Evolutionary conservation across 2,888 invertebrate genomes (phyloP).

Genomic region (Pyrocoelia pectoralis): DNA sequence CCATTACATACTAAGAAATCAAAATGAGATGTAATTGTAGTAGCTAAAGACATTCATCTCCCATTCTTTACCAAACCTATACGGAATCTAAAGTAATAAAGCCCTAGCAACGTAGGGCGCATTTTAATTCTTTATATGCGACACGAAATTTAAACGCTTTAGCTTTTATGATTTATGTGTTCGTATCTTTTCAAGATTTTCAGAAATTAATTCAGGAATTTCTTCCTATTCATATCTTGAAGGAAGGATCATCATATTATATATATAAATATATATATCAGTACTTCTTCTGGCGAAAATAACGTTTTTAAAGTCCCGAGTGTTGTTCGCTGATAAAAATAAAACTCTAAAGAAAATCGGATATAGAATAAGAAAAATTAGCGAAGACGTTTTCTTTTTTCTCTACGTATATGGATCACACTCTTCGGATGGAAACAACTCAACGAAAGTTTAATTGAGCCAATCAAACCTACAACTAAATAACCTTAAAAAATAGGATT

Average conservation of each 20-base stretch:
- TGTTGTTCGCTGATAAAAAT: conserved; percentile 25
- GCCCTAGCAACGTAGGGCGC: conserved; percentile 24
- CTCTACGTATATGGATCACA: not conserved
- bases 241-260: not conserved
- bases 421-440: not conserved
- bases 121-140: conserved; percentile 29
- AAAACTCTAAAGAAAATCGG: conserved; percentile 9
- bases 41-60: conserved; percentile 27
- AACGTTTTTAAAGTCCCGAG: conserved; percentile 9
- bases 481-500: not conserved
- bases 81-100: conserved; percentile 27
- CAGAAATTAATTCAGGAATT: conserved; percentile 7
- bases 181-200: conserved; percentile 14
- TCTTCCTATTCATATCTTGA: conserved; percentile 9
- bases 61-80: conserved; percentile 24
- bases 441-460: not conserved
- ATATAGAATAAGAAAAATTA: conserved; percentile 23
- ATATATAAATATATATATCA: not conserved
- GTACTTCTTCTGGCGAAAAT: not conserved
- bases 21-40: conserved; percentile 29
- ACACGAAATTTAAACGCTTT: conserved; percentile 27
- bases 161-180: conserved; percentile 20
- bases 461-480: not conserved
- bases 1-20: conserved; percentile 23
- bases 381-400: not conserved